Conservation (phyloP, 2,888 invertebrate genomes). For the Agonopterix heracliana region DNA sequence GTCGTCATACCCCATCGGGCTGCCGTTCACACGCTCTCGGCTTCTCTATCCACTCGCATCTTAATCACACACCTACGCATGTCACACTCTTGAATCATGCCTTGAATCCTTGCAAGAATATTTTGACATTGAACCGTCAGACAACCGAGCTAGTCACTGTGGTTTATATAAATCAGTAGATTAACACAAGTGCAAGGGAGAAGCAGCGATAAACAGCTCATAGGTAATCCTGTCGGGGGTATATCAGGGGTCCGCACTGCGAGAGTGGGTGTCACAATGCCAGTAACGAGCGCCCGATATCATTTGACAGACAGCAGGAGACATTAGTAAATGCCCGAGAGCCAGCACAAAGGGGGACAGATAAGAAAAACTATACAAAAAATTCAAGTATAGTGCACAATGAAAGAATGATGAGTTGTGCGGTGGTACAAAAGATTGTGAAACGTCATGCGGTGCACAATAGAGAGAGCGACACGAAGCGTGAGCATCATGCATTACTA, state of each 20-base stretch:
- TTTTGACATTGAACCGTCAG: constrained; percentile 24
- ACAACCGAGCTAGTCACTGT: constrained; percentile 13
- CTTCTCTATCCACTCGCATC: constrained; percentile 29
- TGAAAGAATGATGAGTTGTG: constrained; percentile 48
- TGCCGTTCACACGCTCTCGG: constrained; percentile 55
- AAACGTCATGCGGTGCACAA: constrained; percentile 61
- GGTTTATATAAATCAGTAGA: constrained; percentile 33
- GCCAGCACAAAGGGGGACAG: constrained; percentile 42
- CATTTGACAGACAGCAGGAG: constrained; percentile 54
- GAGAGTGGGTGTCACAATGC: constrained; percentile 63
- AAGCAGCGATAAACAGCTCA: constrained; percentile 41
- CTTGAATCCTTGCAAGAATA: constrained; percentile 16
- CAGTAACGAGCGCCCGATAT: constrained; percentile 64
- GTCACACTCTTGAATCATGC: constrained; percentile 36
- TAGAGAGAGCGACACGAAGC: constrained; percentile 60
- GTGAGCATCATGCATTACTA: constrained; percentile 60
- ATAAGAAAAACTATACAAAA: constrained; percentile 45
- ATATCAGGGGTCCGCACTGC: constrained; percentile 43
- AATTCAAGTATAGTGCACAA: constrained; percentile 32
- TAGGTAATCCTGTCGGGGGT: constrained; percentile 53
- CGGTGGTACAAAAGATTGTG: constrained; percentile 56
- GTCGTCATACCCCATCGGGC: constrained; percentile 17
- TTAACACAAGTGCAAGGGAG: constrained; percentile 29
- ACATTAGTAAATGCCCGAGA: constrained; percentile 56
- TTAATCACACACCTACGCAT: constrained; percentile 52